These are phyloP conservation scores for Dioctria rufipes DNA, from an alignment of 2,888 invertebrate genomes.

Conservation along the genomic window DNA sequence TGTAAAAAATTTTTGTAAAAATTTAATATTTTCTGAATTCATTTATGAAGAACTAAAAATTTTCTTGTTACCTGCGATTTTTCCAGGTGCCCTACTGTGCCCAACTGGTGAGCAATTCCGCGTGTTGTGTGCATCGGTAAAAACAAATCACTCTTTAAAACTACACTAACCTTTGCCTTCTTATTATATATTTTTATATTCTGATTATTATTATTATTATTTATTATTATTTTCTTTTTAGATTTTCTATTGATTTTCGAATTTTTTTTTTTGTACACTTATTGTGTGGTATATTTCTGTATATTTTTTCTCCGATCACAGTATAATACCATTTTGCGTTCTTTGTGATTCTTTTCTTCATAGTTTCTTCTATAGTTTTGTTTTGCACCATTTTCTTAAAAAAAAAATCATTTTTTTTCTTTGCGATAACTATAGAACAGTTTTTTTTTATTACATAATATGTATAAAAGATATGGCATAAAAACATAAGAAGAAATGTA, in stretches of 20 bases:
- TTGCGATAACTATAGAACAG: too few relatives aligned
- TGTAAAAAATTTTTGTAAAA: background rate
- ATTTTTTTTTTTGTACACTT: background rate
- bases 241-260: background rate
- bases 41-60: background rate
- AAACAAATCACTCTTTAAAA: conserved; percentile 80
- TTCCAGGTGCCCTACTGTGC: conserved; percentile 92
- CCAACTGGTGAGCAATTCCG: conserved; percentile 95
- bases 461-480: background rate
- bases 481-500: background rate
- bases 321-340: background rate
- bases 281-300: background rate
- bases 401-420: background rate
- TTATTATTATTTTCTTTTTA: conserved; percentile 19
- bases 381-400: conserved; percentile 26
- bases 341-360: background rate
- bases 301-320: background rate
- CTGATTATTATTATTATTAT: conserved; percentile 23
- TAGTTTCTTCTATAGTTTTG: background rate
- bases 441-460: background rate
- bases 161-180: conserved; percentile 60
- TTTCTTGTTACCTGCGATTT: conserved; percentile 57
- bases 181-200: conserved; percentile 42
- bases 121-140: conserved; percentile 96
- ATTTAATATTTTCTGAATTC: background rate